A percentile compares a stretch with the other conserved stretches of the same genome.
Conservation (phyloP, 1,140 invertebrate genomes). For the Diachasma alloeum region DNA sequence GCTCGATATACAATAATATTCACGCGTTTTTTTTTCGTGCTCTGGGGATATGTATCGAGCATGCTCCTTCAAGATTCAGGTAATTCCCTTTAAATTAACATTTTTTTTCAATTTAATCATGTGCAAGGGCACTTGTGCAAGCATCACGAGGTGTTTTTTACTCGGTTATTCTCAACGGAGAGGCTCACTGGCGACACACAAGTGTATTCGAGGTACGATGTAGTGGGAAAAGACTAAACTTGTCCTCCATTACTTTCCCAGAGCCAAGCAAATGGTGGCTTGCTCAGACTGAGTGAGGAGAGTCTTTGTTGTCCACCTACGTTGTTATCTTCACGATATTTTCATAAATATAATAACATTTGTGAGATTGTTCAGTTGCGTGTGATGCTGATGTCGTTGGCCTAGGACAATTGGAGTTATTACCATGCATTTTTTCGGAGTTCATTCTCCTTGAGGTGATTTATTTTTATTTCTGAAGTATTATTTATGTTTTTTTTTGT, state of each 20-base stretch:
- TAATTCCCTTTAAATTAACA: conserved; percentile 35
- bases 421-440: neutral
- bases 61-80: conserved; percentile 55
- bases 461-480: neutral
- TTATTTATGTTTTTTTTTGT: neutral
- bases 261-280: conserved; percentile 56
- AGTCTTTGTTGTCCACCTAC: conserved; percentile 45
- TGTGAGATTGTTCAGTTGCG: neutral
- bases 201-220: conserved; percentile 38
- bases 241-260: conserved; percentile 59
- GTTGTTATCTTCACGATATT: neutral
- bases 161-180: conserved; percentile 30
- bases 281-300: conserved; percentile 31
- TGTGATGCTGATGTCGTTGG: neutral
- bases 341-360: neutral
- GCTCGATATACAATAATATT: neutral
- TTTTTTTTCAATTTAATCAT: neutral
- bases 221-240: conserved; percentile 38
- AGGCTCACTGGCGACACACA: conserved; percentile 37
- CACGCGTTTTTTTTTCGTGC: neutral
- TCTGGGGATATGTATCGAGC: conserved; percentile 48
- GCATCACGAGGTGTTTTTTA: neutral
- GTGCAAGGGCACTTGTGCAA: too few relatives aligned
- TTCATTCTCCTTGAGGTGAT: neutral
- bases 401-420: neutral